Evolutionary conservation across 2,113 vertebrate genomes (phyloP).

Genomic region (Rhinichthys klamathensis): DNA sequence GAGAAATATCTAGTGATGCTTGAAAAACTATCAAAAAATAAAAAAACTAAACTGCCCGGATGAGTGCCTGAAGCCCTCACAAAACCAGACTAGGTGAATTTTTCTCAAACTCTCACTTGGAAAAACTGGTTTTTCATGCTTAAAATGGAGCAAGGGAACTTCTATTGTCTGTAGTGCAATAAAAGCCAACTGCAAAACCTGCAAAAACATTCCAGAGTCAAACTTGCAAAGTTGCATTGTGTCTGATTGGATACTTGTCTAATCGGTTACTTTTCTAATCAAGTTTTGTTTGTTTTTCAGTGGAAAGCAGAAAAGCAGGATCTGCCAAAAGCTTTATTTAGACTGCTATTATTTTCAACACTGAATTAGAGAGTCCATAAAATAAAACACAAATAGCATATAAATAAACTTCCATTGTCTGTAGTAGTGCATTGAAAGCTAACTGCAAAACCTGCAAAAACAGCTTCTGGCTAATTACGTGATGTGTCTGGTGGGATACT

Average conservation of each 20-base stretch:
- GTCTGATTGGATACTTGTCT: background rate
- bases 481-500: background rate
- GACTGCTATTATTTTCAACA: background rate
- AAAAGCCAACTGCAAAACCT: constrained; percentile 15
- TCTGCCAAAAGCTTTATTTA: background rate
- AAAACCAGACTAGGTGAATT: background rate
- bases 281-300: background rate
- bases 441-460: no score
- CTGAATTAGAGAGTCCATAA: no score
- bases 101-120: constrained; percentile 23
- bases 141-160: constrained; percentile 17
- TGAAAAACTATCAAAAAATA: background rate
- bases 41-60: background rate
- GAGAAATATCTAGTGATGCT: background rate
- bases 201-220: constrained; percentile 2
- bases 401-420: no score
- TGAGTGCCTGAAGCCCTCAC: background rate
- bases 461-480: no score
- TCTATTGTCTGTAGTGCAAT: constrained; percentile 4
- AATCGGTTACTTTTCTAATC: background rate
- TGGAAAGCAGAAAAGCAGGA: background rate
- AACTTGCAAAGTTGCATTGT: background rate
- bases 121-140: constrained; percentile 37
- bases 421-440: no score
- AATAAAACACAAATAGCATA: no score